Evolutionary conservation across 2,888 invertebrate genomes (phyloP).

Genomic region (Chaetoderma sp.): DNA sequence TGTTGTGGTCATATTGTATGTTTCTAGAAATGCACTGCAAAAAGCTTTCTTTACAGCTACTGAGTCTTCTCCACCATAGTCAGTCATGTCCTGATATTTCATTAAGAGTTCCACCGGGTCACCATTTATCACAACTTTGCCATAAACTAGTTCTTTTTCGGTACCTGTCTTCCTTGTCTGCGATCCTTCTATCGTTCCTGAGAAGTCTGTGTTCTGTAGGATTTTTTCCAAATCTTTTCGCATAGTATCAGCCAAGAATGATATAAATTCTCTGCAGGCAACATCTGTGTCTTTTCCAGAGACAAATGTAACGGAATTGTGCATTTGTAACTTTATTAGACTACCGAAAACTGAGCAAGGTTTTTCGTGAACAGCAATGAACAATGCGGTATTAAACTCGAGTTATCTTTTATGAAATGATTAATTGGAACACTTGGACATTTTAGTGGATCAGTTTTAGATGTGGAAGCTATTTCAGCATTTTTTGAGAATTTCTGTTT

Average conservation of each 20-base stretch:
- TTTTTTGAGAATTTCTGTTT: not conserved
- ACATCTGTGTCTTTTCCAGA: conserved; percentile 9
- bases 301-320: conserved; percentile 1
- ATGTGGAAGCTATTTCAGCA: no score
- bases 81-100: not conserved
- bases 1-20: not conserved
- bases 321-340: not conserved
- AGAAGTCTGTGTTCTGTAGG: not conserved
- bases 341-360: not conserved
- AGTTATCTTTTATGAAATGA: no score
- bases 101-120: conserved; percentile 1
- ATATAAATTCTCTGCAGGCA: conserved; percentile 8
- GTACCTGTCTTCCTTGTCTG: conserved; percentile 10
- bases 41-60: not conserved
- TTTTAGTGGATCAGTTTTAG: no score
- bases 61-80: conserved; percentile 7
- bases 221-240: not conserved
- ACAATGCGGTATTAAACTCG: not conserved
- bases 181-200: conserved; percentile 6
- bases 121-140: conserved; percentile 8
- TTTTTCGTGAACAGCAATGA: not conserved
- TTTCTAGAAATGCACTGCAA: not conserved
- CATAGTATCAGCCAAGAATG: not conserved
- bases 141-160: conserved; percentile 12
- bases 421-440: no score